These are phyloP conservation scores for Colaptes auratus DNA, from an alignment of 2,113 vertebrate species.

Conservation along the genomic window DNA sequence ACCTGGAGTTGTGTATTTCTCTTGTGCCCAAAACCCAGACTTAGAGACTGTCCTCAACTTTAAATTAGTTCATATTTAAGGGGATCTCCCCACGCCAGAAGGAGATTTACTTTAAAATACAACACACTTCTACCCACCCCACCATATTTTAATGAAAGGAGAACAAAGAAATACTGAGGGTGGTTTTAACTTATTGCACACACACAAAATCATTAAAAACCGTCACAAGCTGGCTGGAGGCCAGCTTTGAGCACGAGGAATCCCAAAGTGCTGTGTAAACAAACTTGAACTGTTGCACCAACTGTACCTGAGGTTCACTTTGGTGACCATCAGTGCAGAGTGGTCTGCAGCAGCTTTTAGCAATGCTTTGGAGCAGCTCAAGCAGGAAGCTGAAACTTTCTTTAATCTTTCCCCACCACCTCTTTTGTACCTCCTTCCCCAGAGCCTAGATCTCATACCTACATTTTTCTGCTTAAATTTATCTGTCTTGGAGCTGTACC, in stretches of 20 bases:
- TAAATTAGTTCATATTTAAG: background rate
- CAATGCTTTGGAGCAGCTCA: background rate
- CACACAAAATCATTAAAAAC: background rate
- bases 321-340: fast-evolving
- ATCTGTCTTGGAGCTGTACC: background rate
- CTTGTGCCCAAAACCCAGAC: background rate
- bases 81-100: background rate
- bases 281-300: background rate
- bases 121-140: fast-evolving
- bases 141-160: background rate
- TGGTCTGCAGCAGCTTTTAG: background rate
- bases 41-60: background rate
- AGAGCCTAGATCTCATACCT: background rate
- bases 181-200: background rate
- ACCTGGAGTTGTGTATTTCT: background rate
- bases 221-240: background rate
- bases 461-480: background rate
- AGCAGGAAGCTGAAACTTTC: background rate
- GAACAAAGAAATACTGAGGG: background rate
- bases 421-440: background rate
- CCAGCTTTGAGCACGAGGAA: background rate
- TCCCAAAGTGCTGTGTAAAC: conserved; percentile 11
- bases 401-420: background rate
- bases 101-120: background rate
- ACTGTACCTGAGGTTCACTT: background rate